A percentile compares a stretch with the other conserved stretches of the same genome.
Evolutionary conservation across 2,113 vertebrate species (phyloP).

Genomic region (Ia io): DNA sequence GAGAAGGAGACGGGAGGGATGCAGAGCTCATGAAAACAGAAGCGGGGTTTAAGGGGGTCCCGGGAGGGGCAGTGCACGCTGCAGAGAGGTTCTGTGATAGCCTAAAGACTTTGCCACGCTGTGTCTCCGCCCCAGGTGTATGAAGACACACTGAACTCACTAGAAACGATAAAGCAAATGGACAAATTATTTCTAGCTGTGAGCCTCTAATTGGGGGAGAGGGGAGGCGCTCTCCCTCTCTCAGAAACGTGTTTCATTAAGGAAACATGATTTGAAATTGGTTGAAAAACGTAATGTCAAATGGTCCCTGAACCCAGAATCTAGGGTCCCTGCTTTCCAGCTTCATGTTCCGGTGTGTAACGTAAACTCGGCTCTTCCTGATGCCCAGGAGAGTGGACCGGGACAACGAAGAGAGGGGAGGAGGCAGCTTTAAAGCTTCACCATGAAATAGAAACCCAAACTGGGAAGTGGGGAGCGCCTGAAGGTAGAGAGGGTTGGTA

Average conservation of each 20-base stretch:
- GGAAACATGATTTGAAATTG: not conserved
- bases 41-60: not conserved
- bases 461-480: too few species aligned
- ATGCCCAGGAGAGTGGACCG: not conserved
- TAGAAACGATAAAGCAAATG: not conserved
- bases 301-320: not conserved
- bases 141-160: not conserved
- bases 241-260: not conserved
- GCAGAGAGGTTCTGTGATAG: accelerated
- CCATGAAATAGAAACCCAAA: not conserved
- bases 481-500: not conserved
- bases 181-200: not conserved
- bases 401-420: not conserved
- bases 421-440: not conserved
- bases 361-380: not conserved
- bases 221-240: not conserved
- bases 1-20: accelerated
- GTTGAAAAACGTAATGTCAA: not conserved
- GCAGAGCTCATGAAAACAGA: not conserved
- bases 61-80: not conserved
- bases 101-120: not conserved
- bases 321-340: not conserved
- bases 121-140: accelerated
- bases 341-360: not conserved
- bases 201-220: not conserved